Base-by-base conservation (phyloP, 1,140 invertebrate species). In the Drosophila erecta region DNA sequence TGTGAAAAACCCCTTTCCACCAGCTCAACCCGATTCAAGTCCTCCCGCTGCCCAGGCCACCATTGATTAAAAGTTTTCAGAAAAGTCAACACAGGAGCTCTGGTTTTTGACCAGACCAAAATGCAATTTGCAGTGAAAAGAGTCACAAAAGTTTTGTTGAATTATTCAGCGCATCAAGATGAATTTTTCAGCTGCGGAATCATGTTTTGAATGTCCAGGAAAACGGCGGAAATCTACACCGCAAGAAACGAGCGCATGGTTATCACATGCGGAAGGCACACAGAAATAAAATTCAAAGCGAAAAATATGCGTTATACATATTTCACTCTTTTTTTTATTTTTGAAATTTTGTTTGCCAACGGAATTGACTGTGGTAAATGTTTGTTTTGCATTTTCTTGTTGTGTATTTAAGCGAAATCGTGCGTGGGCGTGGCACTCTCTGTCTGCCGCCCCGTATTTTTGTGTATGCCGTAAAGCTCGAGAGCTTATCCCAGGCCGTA, bases 121-220 rank as follows among this genome's bases (percentile, higher is more conserved):
- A 77, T 84, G 81, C 81, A 84, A 84, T 84, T 84, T 84, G 81
- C 81, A 86, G 54, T 86, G 66, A 75, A 60, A 43, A 62, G 65
- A 72, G 77, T 76, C 70, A 47, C 56, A 75, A 75, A 75, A 75
- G 41, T 75, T 75, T 43, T 22, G 11, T 17, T 75, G 70, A 75
- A 75, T 75, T 65, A 75, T 75, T 75, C 59, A 75, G 62, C 43
- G 35, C 30, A 64, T 49, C 38, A 37, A 62, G 62, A 64, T 66
- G 62, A 66, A 65, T 65, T 65, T 56, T 56, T 56, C 38, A 56
- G 41, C 38, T 56, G 54, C 17, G 22, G 54, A 15, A 15, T 15
- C 37, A 55, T 24, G 24, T 40, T 58, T 65, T 22, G 15, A 64
- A 64, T 46, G 59, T 17, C 46, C 35, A 15, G 56, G 14, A n/a